These are phyloP conservation scores for Lindbergichthys nudifrons DNA, from an alignment of 2,797 vertebrate genomes.

Conservation along the genomic window DNA sequence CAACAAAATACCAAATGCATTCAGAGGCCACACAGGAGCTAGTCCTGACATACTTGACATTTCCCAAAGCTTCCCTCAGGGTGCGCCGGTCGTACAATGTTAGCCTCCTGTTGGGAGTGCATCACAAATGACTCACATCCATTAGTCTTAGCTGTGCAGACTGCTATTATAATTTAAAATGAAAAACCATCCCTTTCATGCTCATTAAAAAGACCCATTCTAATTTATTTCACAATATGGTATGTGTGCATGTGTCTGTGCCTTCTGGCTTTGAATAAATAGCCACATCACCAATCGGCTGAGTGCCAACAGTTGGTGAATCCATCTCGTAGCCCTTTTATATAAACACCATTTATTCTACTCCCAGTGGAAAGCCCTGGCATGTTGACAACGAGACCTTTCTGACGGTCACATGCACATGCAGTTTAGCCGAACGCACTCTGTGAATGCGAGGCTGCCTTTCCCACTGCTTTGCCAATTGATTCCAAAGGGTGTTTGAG, in stretches of 20 bases:
- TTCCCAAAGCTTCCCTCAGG: slow-evolving; percentile 62
- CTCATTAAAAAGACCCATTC: slow-evolving; percentile 1
- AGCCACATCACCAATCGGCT: neutral
- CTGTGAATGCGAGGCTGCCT: slow-evolving; percentile 30
- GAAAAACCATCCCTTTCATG: slow-evolving; percentile 8
- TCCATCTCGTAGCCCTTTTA: neutral
- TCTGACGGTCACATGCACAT: neutral
- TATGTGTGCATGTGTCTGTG: neutral
- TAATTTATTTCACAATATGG: slow-evolving; percentile 13
- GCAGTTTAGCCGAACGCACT: slow-evolving; percentile 4
- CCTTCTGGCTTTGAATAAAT: slow-evolving; percentile 22
- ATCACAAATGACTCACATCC: slow-evolving; percentile 26
- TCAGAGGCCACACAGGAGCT: slow-evolving; percentile 54
- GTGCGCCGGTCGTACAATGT: slow-evolving; percentile 31
- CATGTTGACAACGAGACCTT: slow-evolving; percentile 27
- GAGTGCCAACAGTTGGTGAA: neutral
- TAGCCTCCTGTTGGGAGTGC: slow-evolving; percentile 27
- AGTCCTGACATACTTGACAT: slow-evolving; percentile 59
- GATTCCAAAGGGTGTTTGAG: slow-evolving; percentile 72
- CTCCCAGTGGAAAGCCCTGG: slow-evolving; percentile 10
- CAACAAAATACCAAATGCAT: slow-evolving; percentile 44
- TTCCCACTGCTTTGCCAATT: slow-evolving; percentile 53
- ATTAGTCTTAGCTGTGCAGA: slow-evolving; percentile 2
- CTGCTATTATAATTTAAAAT: slow-evolving; percentile 18
- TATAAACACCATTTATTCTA: neutral